Conservation (phyloP, 1,140 invertebrate genomes). For the Sminthurides bifidus region DNA sequence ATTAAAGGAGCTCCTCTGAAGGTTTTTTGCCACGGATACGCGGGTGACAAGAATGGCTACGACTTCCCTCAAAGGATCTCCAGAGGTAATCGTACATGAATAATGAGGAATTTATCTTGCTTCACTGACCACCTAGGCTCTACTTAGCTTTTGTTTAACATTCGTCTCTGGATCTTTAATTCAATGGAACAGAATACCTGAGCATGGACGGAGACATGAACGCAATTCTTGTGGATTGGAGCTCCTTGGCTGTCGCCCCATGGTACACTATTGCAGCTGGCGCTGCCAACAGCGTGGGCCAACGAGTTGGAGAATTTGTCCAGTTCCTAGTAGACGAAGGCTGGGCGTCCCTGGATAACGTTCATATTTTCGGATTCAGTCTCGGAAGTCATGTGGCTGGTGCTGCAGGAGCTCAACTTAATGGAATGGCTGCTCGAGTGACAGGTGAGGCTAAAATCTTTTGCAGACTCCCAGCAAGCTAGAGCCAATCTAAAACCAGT, state of each 20-base stretch:
- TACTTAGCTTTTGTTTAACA: too few species aligned
- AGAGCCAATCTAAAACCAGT: too few species aligned
- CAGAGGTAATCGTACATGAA: background rate
- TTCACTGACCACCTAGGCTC: too few species aligned
- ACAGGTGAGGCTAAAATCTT: background rate
- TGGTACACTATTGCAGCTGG: conserved; percentile 14
- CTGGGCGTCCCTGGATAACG: background rate
- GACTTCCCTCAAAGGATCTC: background rate
- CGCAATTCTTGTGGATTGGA: conserved; percentile 11
- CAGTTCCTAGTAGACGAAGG: background rate
- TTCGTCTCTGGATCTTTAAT: too few species aligned
- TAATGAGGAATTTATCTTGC: too few species aligned
- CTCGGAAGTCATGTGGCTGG: conserved; percentile 10
- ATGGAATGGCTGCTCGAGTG: background rate
- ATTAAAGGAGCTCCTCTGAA: background rate
- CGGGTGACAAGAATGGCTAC: background rate
- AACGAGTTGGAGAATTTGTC: background rate
- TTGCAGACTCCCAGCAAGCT: too few species aligned
- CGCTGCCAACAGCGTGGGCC: background rate
- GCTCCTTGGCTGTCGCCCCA: conserved; percentile 1
- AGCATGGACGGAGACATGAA: background rate
- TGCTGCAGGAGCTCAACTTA: background rate
- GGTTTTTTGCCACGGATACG: background rate
- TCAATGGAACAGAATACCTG: conserved; percentile 6
- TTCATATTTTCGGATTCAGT: conserved; percentile 15